Percentiles rank a stretch among this genome's conserved stretches.
phyloP scores from a whole-genome alignment of 2,888 invertebrate genomes.

The Achlya flavicornis region DNA sequence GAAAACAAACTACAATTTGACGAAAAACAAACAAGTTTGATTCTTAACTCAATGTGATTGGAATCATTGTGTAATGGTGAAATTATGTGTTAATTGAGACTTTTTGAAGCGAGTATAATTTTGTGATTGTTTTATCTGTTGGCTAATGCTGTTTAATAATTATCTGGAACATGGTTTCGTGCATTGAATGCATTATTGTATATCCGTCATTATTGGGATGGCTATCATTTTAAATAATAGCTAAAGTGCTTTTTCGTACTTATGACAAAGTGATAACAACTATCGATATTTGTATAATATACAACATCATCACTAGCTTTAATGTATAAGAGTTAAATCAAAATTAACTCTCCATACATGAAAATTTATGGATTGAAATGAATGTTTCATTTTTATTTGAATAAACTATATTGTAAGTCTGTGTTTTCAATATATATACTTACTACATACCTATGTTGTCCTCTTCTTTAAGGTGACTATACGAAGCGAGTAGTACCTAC shows the following conservation, averaged over 20 bases:
- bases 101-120: constrained; percentile 19
- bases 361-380: no score
- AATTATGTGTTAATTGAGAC: constrained; percentile 8
- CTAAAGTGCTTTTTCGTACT: constrained; percentile 34
- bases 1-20: constrained; percentile 51
- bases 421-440: no score
- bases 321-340: no score
- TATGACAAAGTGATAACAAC: not conserved
- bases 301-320: not conserved
- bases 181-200: constrained; percentile 60
- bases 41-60: constrained; percentile 25
- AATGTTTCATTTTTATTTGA: no score
- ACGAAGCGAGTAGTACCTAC: not conserved
- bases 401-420: no score
- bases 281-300: not conserved
- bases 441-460: not conserved
- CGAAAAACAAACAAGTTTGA: constrained; percentile 23
- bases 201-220: constrained; percentile 56
- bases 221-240: constrained; percentile 65
- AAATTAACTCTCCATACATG: no score
- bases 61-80: constrained; percentile 25
- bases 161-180: constrained; percentile 70
- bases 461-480: not conserved
- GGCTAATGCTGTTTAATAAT: constrained; percentile 78
- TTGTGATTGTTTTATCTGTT: constrained; percentile 74